phyloP scores from a whole-genome alignment of 1,140 invertebrate species.

The Euglossa dilemma region DNA sequence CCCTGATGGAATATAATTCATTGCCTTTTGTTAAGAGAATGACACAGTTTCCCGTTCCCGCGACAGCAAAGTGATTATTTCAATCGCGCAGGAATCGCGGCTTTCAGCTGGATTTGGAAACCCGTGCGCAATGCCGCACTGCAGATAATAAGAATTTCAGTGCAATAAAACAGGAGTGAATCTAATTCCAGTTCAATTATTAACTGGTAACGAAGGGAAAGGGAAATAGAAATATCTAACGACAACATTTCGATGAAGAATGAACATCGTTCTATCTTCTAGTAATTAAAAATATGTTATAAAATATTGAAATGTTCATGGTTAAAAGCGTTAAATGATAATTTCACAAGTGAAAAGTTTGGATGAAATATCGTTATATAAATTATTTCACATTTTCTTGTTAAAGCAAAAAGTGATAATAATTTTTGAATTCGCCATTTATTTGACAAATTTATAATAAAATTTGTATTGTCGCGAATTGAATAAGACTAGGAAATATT shows the following conservation, averaged over 20 bases:
- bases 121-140: not conserved
- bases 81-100: not conserved
- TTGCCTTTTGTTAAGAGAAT: slow-evolving; percentile 16
- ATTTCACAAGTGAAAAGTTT: too few relatives aligned
- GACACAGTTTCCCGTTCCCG: not conserved
- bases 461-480: too few relatives aligned
- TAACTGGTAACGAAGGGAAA: not conserved
- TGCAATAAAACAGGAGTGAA: not conserved
- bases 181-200: not conserved
- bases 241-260: not conserved
- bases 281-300: too few relatives aligned
- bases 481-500: too few relatives aligned
- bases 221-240: not conserved
- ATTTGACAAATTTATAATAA: too few relatives aligned
- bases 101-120: not conserved
- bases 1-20: slow-evolving; percentile 23
- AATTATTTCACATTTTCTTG: too few relatives aligned
- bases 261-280: too few relatives aligned
- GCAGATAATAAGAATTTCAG: not conserved
- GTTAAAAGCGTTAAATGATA: too few relatives aligned
- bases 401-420: too few relatives aligned
- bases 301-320: too few relatives aligned
- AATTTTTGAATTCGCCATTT: too few relatives aligned
- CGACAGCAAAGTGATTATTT: not conserved
- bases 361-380: too few relatives aligned